phyloP scores from a whole-genome alignment of 2,113 vertebrate genomes.

The Callipepla californica region DNA sequence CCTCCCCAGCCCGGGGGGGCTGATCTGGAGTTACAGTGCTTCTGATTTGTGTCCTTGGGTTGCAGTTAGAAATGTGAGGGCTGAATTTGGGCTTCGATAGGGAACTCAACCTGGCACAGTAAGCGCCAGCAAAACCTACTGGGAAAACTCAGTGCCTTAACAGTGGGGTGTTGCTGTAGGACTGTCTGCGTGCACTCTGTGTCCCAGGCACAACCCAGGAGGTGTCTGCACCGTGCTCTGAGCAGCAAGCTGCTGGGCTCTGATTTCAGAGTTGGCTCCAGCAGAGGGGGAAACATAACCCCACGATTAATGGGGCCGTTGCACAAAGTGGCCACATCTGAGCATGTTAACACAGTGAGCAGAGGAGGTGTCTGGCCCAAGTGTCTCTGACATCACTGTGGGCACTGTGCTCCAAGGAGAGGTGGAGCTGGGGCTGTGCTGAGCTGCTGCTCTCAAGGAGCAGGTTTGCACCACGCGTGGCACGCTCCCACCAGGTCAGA shows the following conservation, averaged over 20 bases:
- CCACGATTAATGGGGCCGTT: neutral
- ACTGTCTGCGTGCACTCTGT: neutral
- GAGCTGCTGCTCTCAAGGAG: neutral
- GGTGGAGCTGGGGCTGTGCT: neutral
- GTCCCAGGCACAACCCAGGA: neutral
- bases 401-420: neutral
- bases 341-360: neutral
- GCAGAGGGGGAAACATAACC: neutral
- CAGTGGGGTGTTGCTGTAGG: neutral
- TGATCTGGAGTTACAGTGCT: neutral
- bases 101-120: neutral
- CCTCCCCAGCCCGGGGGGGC: neutral
- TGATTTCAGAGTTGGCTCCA: neutral
- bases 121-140: neutral
- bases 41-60: neutral
- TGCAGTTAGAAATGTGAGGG: neutral
- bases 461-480: neutral
- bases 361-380: conserved; percentile 27
- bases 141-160: neutral
- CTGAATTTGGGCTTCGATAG: neutral
- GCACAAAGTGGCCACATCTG: neutral
- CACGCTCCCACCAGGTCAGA: conserved; percentile 2
- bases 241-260: neutral
- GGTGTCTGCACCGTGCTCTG: too few relatives aligned
- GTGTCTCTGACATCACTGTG: neutral